Base-by-base conservation (phyloP, 1,140 invertebrate genomes). In the Archegozetes longisetosus region DNA sequence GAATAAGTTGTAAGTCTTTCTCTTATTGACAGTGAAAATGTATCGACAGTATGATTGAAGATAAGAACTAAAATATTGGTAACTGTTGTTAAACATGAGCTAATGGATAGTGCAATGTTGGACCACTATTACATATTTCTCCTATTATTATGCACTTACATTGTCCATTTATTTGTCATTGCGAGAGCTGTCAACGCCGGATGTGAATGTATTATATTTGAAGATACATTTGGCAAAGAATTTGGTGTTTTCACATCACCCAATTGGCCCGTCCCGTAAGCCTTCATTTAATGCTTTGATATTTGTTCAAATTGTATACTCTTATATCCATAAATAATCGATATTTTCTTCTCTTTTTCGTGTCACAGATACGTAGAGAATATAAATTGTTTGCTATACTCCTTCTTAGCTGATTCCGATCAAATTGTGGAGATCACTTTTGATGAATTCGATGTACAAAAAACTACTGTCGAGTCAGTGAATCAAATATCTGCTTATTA, bases 341-440 rank as follows among this genome's bases (percentile, higher is more conserved):
- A n/a, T n/a, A n/a, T n/a, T n/a, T n/a, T n/a, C n/a, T 51, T 51
- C 20, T 6, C 20, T 12, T 51, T 53, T 53, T 26, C 52, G 12
- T 53, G 20, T 26, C 12, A 54, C 24, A 54, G 53, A 25, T 89
- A 89, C 70, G 81, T 82, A 2, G 66, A 79, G 12, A 81, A 82
- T 66, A 79, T 86, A 66, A 79, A 84, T 72, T 90, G 87, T 70
- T 78, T 89, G 27, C 78, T 89, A n/a, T 89, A 88, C 74, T 86
- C 84, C 12, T 90, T 90, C 72, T 72, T 83, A 56, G 84, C 82
- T 1, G 80, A 79, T 53, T 74, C 80, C 1, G 80, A 84, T 67
- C 81, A 88, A 73, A 86, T 88, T 63, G 80, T 88, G 54, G 82
- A 88, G 70, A 73, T 90, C 23, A 80, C 79, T 20, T 87, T 90